Evolutionary conservation across 30 jellyfish, hydroid and myxozoan genomes (phyloP), one percentile per base, ranked within the genome.

Genomic region (Nemopilema nomurai): DNA sequence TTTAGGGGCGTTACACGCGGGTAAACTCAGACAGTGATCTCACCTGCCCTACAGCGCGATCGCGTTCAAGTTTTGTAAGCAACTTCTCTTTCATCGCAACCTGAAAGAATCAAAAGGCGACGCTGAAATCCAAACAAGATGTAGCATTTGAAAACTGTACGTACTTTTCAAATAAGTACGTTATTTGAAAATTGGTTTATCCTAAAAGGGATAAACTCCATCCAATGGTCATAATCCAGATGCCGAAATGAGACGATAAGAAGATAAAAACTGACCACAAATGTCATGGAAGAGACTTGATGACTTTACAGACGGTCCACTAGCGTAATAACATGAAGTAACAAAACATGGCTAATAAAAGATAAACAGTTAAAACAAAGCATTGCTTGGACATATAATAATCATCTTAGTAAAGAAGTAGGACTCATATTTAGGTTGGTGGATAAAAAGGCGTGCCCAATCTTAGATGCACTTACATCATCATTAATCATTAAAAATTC

Each of bases 21-120:
- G n/a, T n/a, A n/a, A n/a, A n/a, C n/a, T n/a, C 8, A 74, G 22
- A 1, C 30, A 3, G 6, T 41, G 57, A 4, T 23, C 18, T 22
- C 75, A 93, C 98, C 92, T 93, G 98, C 18, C 92, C 97, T n/a
- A 93, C 72, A 30, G 98, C 98, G 25, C 98, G 69, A 73, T 93
- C 98, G 31, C 97, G 57, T 75, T 93, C 98, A 24, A 93, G 86
- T 69, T 93, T 93, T 20, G 97, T 88, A 82, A 93, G 80, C 85
- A 93, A 67, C 57, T 93, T 93, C 67, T 93, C 98, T 49, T 87
- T 93, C 98, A 93, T 93, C 0, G 98, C 98, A 79, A 95, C 92
- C 98, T 93, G 49, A 25, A 82, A 32, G 6, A 51, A 27, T 13
- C 23, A 30, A 81, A 26, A 68, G 0, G 9, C 6, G 13, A 41